Conservation (phyloP, 1,140 invertebrate genomes). For the Tenebrio molitor region DNA sequence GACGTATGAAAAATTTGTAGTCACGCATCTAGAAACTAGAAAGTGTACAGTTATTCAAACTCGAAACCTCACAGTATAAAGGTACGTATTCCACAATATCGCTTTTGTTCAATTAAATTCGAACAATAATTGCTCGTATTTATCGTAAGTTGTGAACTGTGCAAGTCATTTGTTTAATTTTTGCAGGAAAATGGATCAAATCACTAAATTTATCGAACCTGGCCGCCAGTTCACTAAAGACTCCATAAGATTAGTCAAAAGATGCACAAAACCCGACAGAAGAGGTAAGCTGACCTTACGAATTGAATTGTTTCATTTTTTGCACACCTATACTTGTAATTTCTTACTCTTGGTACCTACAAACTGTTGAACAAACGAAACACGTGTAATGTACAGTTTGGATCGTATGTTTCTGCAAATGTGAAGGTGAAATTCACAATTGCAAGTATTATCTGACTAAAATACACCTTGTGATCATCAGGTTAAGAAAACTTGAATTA, state of each 20-base stretch:
- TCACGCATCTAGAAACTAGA: background rate
- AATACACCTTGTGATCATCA: too few relatives aligned
- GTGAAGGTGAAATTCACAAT: too few relatives aligned
- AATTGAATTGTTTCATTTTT: background rate
- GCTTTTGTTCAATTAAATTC: background rate
- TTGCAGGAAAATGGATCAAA: slow-evolving; percentile 90
- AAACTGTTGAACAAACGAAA: too few relatives aligned
- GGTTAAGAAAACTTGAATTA: too few relatives aligned
- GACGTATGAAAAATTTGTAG: slow-evolving; percentile 19
- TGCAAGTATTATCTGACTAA: too few relatives aligned
- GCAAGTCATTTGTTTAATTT: background rate
- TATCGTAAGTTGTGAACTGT: background rate
- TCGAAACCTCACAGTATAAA: background rate
- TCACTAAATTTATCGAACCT: slow-evolving; percentile 95
- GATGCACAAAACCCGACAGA: slow-evolving; percentile 99
- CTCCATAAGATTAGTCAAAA: slow-evolving; percentile 96
- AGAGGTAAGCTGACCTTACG: slow-evolving; percentile 80
- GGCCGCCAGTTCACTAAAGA: slow-evolving; percentile 97
- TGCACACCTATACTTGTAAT: background rate
- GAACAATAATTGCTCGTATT: too few relatives aligned
- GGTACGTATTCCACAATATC: background rate
- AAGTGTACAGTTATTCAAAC: slow-evolving; percentile 19
- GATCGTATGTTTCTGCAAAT: too few relatives aligned
- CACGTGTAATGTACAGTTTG: too few relatives aligned
- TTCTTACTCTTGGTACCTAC: too few relatives aligned